Conservation (phyloP, 2,797 vertebrate genomes). For the Odontamblyopus rebecca region DNA sequence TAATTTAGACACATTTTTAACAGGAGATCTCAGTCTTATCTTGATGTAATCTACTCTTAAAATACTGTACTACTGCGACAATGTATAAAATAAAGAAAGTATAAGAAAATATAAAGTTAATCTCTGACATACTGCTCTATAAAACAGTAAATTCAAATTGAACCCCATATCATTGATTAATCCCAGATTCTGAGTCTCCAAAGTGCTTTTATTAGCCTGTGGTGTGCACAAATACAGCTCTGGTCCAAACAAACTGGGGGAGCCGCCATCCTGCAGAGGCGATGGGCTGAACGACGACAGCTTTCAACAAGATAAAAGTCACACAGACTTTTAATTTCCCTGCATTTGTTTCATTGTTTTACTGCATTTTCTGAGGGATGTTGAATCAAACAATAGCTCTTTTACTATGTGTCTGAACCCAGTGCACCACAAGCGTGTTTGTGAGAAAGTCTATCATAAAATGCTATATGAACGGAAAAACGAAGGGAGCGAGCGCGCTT, state of each 20-base stretch:
- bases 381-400: conserved; percentile 74
- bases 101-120: conserved; percentile 8
- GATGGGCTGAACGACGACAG: conserved; percentile 58
- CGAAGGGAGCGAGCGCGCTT: conserved; percentile 67
- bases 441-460: conserved; percentile 80
- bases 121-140: conserved; percentile 32
- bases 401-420: conserved; percentile 76
- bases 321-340: conserved; percentile 70
- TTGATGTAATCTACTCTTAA: too few species aligned
- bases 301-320: conserved; percentile 71
- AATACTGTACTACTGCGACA: too few species aligned
- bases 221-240: conserved; percentile 56
- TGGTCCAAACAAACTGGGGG: conserved; percentile 52
- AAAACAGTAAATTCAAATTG: conserved; percentile 51
- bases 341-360: conserved; percentile 68
- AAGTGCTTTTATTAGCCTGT: conserved; percentile 55
- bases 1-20: neutral
- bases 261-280: conserved; percentile 41
- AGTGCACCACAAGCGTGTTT: conserved; percentile 73
- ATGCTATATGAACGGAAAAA: conserved; percentile 78
- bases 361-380: conserved; percentile 64
- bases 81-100: neutral
- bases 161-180: conserved; percentile 55
- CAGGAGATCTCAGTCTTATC: too few species aligned
- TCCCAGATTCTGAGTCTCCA: conserved; percentile 54